A percentile compares a stretch with the other conserved stretches of the same genome.
These are phyloP conservation scores for Monodelphis domestica DNA, from an alignment of 2,797 vertebrate species.

Conservation along the genomic window DNA sequence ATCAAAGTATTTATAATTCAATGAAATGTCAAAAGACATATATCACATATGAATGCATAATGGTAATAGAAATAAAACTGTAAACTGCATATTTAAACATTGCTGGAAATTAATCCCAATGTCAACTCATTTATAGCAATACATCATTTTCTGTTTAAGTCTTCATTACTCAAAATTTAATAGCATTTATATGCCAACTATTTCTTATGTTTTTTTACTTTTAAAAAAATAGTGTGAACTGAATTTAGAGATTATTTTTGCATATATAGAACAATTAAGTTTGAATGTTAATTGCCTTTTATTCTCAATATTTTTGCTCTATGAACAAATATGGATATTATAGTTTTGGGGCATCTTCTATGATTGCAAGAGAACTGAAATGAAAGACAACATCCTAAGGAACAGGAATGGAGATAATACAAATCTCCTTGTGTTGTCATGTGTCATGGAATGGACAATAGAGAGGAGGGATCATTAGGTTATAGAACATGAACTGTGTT, in stretches of 20 bases:
- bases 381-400: not conserved
- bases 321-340: not conserved
- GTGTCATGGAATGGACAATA: not conserved
- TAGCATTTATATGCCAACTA: not conserved
- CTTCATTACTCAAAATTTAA: conserved; percentile 27
- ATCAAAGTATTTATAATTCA: conserved; percentile 53
- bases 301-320: conserved; percentile 22
- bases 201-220: not conserved
- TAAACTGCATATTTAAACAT: conserved; percentile 36
- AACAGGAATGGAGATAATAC: not conserved
- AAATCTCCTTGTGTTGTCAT: not conserved
- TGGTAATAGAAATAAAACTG: conserved; percentile 24
- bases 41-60: conserved; percentile 46
- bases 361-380: not conserved
- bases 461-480: not conserved
- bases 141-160: conserved; percentile 54
- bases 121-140: conserved; percentile 24
- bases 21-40: conserved; percentile 26
- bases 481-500: not conserved
- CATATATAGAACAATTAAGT: not conserved
- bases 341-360: not conserved
- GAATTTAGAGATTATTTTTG: conserved; percentile 33
- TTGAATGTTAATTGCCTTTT: conserved; percentile 10
- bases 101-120: conserved; percentile 28
- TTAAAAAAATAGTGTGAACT: not conserved